Percentiles rank a stretch among this genome's conserved stretches.
Evolutionary conservation across 2,888 invertebrate genomes (phyloP).

Genomic region (Dynastes hyllus): DNA sequence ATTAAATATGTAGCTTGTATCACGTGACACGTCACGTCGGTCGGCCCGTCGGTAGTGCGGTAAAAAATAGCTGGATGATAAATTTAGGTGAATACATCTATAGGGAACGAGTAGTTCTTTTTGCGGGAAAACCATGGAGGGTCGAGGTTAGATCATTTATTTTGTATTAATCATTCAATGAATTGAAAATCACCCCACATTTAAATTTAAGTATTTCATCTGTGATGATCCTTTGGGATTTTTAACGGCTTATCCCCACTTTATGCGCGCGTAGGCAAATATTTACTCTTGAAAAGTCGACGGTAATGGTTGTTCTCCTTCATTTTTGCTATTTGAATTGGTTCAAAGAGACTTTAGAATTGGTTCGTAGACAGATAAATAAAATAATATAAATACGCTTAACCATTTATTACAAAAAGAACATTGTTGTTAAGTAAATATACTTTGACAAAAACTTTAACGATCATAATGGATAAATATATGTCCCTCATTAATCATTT

Average conservation of each 20-base stretch:
- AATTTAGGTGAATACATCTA: slow-evolving; percentile 47
- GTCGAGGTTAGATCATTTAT: slow-evolving; percentile 55
- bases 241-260: slow-evolving; percentile 50
- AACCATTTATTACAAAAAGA: no score
- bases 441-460: no score
- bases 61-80: slow-evolving; percentile 51
- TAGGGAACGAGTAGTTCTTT: slow-evolving; percentile 47
- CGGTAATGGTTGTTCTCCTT: not conserved
- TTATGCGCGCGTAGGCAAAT: slow-evolving; percentile 23
- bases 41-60: slow-evolving; percentile 38
- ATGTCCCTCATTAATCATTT: no score
- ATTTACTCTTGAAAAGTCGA: slow-evolving; percentile 36
- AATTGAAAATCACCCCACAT: slow-evolving; percentile 57
- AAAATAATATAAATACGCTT: no score
- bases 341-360: no score
- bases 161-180: slow-evolving; percentile 58
- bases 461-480: no score
- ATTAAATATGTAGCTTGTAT: slow-evolving; percentile 48
- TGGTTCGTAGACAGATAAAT: no score
- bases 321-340: not conserved
- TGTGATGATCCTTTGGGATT: slow-evolving; percentile 53
- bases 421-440: no score
- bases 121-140: slow-evolving; percentile 50
- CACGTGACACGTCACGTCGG: slow-evolving; percentile 46
- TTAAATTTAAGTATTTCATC: slow-evolving; percentile 55